Evolutionary conservation across 2,797 vertebrate genomes (phyloP).

Genomic region (Epinephelus malabaricus): DNA sequence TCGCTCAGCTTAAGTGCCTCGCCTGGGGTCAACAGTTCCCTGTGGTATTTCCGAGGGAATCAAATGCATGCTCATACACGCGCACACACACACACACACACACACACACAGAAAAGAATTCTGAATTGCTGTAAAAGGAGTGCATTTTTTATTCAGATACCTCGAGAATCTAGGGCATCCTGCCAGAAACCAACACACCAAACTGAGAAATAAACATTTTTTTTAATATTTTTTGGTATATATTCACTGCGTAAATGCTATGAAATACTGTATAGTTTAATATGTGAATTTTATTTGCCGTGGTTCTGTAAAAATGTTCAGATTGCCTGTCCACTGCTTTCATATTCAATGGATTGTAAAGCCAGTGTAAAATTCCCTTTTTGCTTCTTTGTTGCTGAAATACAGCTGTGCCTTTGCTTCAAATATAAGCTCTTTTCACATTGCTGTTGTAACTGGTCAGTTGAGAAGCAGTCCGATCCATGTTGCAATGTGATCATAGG

Average conservation of each 20-base stretch:
- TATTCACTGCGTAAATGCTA: background rate
- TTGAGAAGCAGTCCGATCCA: background rate
- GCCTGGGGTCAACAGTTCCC: slow-evolving; percentile 77
- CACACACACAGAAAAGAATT: background rate
- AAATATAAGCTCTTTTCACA: background rate
- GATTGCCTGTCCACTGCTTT: background rate
- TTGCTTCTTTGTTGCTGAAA: background rate
- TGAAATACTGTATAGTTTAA: background rate
- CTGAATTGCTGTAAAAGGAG: slow-evolving; percentile 8
- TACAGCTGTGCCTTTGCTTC: background rate
- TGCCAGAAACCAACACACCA: slow-evolving; percentile 3
- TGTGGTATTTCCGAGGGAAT: slow-evolving; percentile 66
- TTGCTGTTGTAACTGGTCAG: background rate
- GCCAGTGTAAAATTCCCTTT: background rate
- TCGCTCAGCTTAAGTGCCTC: slow-evolving; percentile 73
- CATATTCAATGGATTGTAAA: background rate
- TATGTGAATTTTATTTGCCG: background rate
- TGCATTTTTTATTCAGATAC: slow-evolving; percentile 33
- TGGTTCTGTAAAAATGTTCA: background rate
- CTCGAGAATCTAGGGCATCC: slow-evolving; percentile 27
- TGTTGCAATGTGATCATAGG: background rate
- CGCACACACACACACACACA: background rate
- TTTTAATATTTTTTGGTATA: too few species aligned
- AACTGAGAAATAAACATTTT: slow-evolving; percentile 5
- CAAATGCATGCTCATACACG: slow-evolving; percentile 27